phyloP scores from a whole-genome alignment of 2,888 invertebrate genomes.

The Cryptophagus acutangulus region DNA sequence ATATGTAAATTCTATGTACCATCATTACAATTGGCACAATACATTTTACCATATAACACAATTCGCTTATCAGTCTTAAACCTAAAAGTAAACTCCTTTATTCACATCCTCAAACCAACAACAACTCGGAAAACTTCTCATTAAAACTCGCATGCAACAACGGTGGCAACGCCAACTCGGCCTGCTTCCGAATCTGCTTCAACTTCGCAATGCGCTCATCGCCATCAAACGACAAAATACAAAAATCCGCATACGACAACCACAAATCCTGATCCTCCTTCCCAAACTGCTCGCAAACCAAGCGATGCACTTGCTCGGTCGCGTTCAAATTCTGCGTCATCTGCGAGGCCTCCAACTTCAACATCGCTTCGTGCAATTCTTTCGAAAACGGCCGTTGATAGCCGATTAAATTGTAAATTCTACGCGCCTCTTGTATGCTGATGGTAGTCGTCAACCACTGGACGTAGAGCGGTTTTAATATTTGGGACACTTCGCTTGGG shows the following conservation, averaged over 20 bases:
- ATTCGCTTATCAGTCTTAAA: too few species aligned
- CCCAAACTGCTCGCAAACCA: constrained; percentile 62
- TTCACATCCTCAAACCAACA: too few species aligned
- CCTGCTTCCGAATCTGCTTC: constrained; percentile 13
- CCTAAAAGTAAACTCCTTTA: too few species aligned
- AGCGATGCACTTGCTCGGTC: constrained; percentile 58
- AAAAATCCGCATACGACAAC: constrained; percentile 69
- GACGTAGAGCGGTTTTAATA: constrained; percentile 57
- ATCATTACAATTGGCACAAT: too few species aligned
- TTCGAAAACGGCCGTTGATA: constrained; percentile 31
- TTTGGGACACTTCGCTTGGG: constrained; percentile 49
- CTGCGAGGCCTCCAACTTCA: constrained; percentile 51
- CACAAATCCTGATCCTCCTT: constrained; percentile 61
- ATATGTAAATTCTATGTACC: too few species aligned
- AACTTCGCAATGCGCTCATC: constrained; percentile 43
- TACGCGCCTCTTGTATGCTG: constrained; percentile 56
- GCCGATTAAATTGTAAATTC: constrained; percentile 56
- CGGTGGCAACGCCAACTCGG: constrained; percentile 16
- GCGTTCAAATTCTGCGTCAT: constrained; percentile 49
- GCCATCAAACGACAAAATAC: constrained; percentile 58
- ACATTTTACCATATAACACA: too few species aligned
- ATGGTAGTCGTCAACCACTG: constrained; percentile 49
- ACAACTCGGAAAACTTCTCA: constrained; percentile 12
- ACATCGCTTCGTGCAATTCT: constrained; percentile 40
- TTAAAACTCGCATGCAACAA: constrained; percentile 17